A percentile compares a stretch with the other conserved stretches of the same genome.
These are phyloP conservation scores for Notocelia uddmanniana DNA, from an alignment of 2,888 invertebrate genomes.

Conservation along the genomic window DNA sequence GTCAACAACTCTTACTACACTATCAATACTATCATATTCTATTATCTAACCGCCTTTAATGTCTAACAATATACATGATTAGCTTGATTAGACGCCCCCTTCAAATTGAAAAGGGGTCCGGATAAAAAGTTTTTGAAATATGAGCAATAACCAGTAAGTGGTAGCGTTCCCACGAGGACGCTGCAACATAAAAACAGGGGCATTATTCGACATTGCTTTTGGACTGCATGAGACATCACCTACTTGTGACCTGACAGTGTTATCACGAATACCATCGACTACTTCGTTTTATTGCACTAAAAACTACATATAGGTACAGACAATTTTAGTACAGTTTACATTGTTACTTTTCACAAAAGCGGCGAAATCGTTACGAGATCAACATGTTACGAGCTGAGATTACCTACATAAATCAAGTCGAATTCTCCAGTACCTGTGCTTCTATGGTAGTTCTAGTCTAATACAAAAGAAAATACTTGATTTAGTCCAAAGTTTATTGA, in stretches of 20 bases:
- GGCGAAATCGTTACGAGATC: too few relatives aligned
- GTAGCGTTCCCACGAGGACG: conserved; percentile 18
- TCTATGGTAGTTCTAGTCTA: background rate
- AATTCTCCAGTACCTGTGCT: background rate
- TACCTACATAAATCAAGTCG: too few relatives aligned
- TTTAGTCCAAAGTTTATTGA: too few relatives aligned
- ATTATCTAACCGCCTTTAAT: conserved; percentile 14
- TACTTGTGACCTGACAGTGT: background rate
- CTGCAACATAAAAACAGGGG: background rate
- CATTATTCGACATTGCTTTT: background rate
- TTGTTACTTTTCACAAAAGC: too few relatives aligned
- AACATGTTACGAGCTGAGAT: too few relatives aligned
- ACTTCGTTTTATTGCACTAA: too few relatives aligned
- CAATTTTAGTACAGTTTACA: too few relatives aligned
- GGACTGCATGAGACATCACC: background rate
- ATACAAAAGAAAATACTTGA: too few relatives aligned
- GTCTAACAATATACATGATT: conserved; percentile 29
- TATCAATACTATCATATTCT: conserved; percentile 16
- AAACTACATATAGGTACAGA: too few relatives aligned
- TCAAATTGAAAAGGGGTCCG: conserved; percentile 20
- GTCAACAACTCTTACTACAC: background rate
- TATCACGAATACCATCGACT: too few relatives aligned
- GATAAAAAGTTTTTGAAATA: conserved; percentile 32
- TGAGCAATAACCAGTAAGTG: conserved; percentile 30
- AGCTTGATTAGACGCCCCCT: conserved; percentile 21